Evolutionary conservation across 2,888 invertebrate species (phyloP), one percentile per base, ranked within the genome.

Genomic region (Didymodactylos carnosus): DNA sequence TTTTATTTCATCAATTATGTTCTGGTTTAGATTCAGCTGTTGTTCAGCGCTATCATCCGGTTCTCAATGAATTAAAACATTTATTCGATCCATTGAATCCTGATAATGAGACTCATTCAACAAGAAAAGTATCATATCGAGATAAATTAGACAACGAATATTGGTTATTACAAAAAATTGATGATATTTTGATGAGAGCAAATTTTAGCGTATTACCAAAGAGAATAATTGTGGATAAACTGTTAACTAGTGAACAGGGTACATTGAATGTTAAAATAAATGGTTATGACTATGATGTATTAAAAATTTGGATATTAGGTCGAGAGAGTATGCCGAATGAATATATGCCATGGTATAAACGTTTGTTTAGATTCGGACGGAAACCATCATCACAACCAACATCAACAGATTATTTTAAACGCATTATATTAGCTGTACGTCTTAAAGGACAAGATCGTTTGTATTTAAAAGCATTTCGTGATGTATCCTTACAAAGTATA

Each of bases 81-180:
- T 76, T 82, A 70, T 82, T 82, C 79, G 82, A 82, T 76, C 82
- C 82, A 19, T 79, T 82, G 71, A 82, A 82, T 77, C 82, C 82
- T 7, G 82, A 82, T 78, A 81, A 82, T 75, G 82, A 82, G 76
- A 81, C 82, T 7, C 76, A 80, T 14, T 77, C 77, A 49, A 80
- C 80, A 2, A 75, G 80, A 19, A 76, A 79, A 70, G 78, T 76
- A 77, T 79, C 79, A 16, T 76, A 79, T 16, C 73, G 78, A n/a
- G 81, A 83, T 71, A 77, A 79, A 39, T 77, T 81, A 41, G 83
- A 83, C 76, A 82, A 79, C 75, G 82, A 83, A 75, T 81, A 81
- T 78, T 82, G 81, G 81, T 77, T 83, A 70, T 77, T 82, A 43
- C 80, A 81, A 76, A 78, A 79, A 53, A 77, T 83, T 25, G 79